These are phyloP conservation scores for Chymomyza procnemis DNA, from an alignment of 2,888 invertebrate genomes.

Conservation along the genomic window DNA sequence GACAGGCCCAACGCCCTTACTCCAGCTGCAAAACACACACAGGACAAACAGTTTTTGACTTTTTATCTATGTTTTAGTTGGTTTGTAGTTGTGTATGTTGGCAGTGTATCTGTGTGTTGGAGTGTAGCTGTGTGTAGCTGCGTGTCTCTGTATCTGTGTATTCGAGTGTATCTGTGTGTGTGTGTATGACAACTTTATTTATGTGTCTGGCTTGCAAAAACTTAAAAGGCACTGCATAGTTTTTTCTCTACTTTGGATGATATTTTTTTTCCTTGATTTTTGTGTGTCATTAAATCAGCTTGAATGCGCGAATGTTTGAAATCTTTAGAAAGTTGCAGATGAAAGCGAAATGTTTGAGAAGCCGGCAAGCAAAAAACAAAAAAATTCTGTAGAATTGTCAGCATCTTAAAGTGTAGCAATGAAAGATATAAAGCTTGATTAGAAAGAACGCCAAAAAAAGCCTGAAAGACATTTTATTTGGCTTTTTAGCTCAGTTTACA, in stretches of 20 bases:
- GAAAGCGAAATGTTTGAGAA: conserved; percentile 19
- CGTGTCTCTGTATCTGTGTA: background rate
- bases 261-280: conserved; percentile 6
- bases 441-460: background rate
- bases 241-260: conserved; percentile 14
- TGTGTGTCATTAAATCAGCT: conserved; percentile 45
- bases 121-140: conserved; percentile 30
- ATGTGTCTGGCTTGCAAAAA: conserved; percentile 60
- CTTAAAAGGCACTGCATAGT: conserved; percentile 52
- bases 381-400: background rate
- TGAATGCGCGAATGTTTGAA: conserved; percentile 16
- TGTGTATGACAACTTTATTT: conserved; percentile 59
- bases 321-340: conserved; percentile 40
- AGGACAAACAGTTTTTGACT: conserved; percentile 44
- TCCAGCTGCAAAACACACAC: background rate
- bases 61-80: conserved; percentile 22
- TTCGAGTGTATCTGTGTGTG: conserved; percentile 37
- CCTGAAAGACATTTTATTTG: background rate
- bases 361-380: background rate
- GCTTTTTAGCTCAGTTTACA: background rate
- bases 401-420: background rate
- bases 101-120: background rate
- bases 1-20: background rate
- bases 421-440: background rate
- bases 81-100: conserved; percentile 46